A percentile compares a stretch with the other conserved stretches of the same genome.
phyloP scores from a whole-genome alignment of 2,888 invertebrate genomes.

The Frankliniella intonsa region DNA sequence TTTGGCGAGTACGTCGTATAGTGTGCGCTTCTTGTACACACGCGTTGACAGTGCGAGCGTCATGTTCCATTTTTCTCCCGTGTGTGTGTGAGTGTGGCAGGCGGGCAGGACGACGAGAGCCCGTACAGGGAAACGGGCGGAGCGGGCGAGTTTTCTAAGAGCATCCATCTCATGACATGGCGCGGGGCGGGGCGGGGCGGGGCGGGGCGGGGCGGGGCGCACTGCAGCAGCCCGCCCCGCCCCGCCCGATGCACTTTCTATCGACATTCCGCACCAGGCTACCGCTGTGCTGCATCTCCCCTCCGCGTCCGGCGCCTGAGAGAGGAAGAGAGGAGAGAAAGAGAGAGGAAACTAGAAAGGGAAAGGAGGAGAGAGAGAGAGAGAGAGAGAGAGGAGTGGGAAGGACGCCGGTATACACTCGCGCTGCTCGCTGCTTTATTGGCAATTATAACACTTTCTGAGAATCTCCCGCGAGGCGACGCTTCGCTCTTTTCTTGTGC shows the following conservation, averaged over 20 bases:
- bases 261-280: neutral
- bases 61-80: no score
- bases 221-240: neutral
- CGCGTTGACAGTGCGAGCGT: no score
- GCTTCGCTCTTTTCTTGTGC: neutral
- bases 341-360: neutral
- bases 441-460: constrained; percentile 25
- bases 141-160: constrained; percentile 10
- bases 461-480: neutral
- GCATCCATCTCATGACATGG: neutral
- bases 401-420: neutral
- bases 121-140: neutral
- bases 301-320: neutral
- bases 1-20: no score
- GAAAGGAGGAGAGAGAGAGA: neutral
- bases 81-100: no score
- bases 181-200: neutral
- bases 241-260: constrained; percentile 19
- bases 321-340: neutral
- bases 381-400: neutral
- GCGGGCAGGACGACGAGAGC: no score
- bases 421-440: neutral
- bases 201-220: neutral
- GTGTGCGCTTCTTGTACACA: no score
- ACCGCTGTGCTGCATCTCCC: neutral